phyloP scores from a whole-genome alignment of 2,113 vertebrate genomes.

The Grammomys dolichurus region DNA sequence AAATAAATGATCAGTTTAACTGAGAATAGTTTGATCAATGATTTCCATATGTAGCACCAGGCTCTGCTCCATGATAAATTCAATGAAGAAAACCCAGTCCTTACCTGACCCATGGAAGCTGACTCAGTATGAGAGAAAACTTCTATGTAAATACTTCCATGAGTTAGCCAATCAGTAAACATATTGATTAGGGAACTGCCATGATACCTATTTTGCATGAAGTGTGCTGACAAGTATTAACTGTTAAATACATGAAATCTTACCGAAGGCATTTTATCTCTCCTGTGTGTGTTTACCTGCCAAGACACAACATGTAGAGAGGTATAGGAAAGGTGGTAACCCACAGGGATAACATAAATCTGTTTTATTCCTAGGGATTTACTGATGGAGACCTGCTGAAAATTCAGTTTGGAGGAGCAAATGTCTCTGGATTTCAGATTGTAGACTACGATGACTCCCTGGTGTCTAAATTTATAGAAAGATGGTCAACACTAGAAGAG shows the following conservation, averaged over 20 bases:
- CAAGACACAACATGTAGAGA: background rate
- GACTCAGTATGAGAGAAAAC: background rate
- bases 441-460: constrained; percentile 98
- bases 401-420: constrained; percentile 99
- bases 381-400: constrained; percentile 98
- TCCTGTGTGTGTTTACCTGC: background rate
- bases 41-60: background rate
- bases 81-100: background rate
- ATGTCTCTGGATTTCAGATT: constrained; percentile 99
- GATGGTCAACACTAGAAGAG: constrained; percentile 98
- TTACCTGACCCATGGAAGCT: background rate
- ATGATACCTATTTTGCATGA: background rate
- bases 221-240: background rate
- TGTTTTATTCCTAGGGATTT: constrained; percentile 92
- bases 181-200: background rate
- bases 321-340: constrained; percentile 39
- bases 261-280: background rate
- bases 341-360: background rate
- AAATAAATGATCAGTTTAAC: background rate
- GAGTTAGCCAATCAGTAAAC: background rate
- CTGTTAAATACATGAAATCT: background rate
- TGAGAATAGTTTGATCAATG: background rate
- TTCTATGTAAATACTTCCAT: background rate
- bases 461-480: constrained; percentile 98
- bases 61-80: background rate